Percentiles rank a stretch among this genome's conserved stretches.
phyloP scores from a whole-genome alignment of 2,113 vertebrate species.

The Rhegmatorhina hoffmannsi region DNA sequence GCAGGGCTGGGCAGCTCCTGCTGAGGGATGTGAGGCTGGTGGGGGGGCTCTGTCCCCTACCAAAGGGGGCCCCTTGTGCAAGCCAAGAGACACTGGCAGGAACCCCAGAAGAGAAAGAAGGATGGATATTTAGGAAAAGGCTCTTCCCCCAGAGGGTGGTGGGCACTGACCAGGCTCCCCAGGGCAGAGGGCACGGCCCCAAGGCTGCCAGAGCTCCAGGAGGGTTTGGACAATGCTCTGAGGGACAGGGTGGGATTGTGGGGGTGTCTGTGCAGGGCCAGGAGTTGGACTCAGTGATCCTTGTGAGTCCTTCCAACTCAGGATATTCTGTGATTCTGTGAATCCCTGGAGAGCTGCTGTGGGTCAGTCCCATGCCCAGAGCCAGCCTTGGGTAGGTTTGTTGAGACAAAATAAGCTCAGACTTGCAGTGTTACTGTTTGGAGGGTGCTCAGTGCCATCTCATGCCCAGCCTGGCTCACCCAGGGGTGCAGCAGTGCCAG shows the following conservation, averaged over 20 bases:
- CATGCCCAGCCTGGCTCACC: background rate
- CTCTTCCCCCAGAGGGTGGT: background rate
- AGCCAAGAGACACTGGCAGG: background rate
- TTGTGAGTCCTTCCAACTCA: background rate
- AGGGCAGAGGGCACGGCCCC: background rate
- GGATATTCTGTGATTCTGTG: background rate
- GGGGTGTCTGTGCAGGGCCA: background rate
- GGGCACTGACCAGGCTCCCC: background rate
- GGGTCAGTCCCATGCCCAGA: background rate
- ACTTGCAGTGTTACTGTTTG: background rate
- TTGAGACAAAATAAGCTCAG: background rate
- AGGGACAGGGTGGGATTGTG: background rate
- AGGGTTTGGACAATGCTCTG: background rate
- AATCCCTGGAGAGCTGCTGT: background rate
- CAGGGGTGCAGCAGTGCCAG: background rate
- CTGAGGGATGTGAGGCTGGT: background rate
- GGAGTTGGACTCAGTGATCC: rapidly evolving
- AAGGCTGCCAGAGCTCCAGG: background rate
- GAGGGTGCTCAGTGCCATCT: background rate
- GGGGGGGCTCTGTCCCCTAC: background rate
- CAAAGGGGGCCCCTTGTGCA: background rate
- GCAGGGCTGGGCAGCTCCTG: background rate
- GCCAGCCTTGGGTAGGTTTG: background rate
- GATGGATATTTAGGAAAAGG: background rate
- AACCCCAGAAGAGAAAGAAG: background rate